Evolutionary conservation across 2,113 vertebrate genomes (phyloP), one percentile per base, ranked within the genome.

Genomic region (Pluvianellus socialis): DNA sequence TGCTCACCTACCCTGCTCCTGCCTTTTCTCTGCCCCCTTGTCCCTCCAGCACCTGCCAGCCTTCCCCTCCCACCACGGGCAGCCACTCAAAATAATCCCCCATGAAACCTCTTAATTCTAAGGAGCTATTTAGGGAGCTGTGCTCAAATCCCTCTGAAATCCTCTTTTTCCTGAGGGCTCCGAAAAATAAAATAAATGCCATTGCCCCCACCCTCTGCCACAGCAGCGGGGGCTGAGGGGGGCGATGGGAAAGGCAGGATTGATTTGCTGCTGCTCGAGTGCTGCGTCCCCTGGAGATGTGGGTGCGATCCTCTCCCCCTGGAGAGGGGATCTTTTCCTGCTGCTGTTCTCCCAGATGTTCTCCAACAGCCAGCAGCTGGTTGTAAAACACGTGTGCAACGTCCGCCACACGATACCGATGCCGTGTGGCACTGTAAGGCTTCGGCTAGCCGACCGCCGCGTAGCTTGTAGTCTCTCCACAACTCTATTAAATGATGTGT

Each of bases 71-170:
- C 4, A 0, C 33, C 23, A 12, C 0, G 9, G 49, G 62, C 74
- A 70, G 58, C 62, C 0, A 3, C 59, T 88, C 7, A 9, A 89
- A 92, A 68, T 95, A 97, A 97, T 91, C 91, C 77, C 38, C 62
- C 14, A 0, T 55, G 66, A 95, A 92, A 92, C 50, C 77, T 89
- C 84, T 95, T 92, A 87, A 85, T 96, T 97, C 77, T 94, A 94
- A 96, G 86, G 87, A 91, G 94, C 92, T 96, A 92, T 97, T 97
- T 95, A 97, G 81, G 81, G 87, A 95, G 42, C 91, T 79, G 49
- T 92, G 71, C 49, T 87, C 66, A 92, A 97, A 96, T 95, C 92
- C 84, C 77, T 95, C 85, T 33, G 21, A 95, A 96, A 96, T 95
- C 91, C 95, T 92, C 92, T 95, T 97, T 95, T 90, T 79, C 86